Evolutionary conservation across 2,797 vertebrate species (phyloP).

Genomic region (Poeciliopsis paucimaculata): DNA sequence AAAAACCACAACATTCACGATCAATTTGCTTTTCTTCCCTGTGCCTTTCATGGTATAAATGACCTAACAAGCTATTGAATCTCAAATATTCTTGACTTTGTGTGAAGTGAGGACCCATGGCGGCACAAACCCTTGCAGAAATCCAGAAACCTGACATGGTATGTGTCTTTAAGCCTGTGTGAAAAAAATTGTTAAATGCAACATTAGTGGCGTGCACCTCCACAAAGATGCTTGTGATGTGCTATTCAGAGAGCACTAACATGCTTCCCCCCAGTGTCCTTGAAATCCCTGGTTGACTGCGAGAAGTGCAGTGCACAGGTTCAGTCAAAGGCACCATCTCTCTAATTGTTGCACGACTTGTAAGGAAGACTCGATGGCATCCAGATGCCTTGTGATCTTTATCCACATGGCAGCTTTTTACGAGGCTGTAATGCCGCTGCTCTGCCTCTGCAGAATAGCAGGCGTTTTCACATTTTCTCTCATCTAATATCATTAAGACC

Average conservation of each 20-base stretch:
- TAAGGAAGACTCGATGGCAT: conserved; percentile 25
- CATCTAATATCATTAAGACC: conserved; percentile 5
- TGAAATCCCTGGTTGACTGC: conserved; percentile 23
- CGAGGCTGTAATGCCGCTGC: conserved; percentile 9
- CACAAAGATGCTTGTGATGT: conserved; percentile 27
- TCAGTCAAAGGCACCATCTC: conserved; percentile 24
- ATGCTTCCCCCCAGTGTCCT: conserved; percentile 21
- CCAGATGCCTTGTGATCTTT: conserved; percentile 25
- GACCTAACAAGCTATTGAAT: conserved; percentile 11
- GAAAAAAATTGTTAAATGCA: conserved; percentile 13
- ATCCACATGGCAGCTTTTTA: conserved; percentile 15
- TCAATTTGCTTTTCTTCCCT: conserved; percentile 4
- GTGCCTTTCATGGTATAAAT: conserved; percentile 3
- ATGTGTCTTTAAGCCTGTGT: conserved; percentile 8
- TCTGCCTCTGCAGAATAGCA: conserved; percentile 18
- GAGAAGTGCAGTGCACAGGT: conserved; percentile 10
- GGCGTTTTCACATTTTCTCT: conserved; percentile 10
- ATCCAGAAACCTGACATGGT: not conserved
- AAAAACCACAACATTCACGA: not conserved
- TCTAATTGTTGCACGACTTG: conserved; percentile 35
- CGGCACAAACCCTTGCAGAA: not conserved
- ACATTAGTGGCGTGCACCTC: conserved; percentile 21
- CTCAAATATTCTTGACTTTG: conserved; percentile 13
- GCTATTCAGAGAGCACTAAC: conserved; percentile 20
- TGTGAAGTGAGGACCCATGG: not conserved